Base-by-base conservation (phyloP, 2,797 vertebrate species). In the Macropodus opercularis region DNA sequence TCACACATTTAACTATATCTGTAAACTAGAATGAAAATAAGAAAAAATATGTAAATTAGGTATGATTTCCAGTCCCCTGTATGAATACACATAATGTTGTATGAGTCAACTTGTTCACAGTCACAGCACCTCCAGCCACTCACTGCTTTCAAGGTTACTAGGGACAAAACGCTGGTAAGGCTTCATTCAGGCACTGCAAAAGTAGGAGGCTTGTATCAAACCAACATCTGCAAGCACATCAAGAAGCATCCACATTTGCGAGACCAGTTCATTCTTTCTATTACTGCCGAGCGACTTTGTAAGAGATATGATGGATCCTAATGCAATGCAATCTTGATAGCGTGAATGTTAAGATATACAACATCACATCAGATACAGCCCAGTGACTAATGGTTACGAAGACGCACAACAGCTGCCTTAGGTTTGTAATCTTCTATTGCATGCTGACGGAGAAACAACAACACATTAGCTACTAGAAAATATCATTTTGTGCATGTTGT, bases 211-310 rank as follows among this genome's bases (percentile, higher is more conserved):
- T 55, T 58, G 36, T 69, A 87, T 86, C 80, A 49, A 67, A 70
- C 63, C 48, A 61, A 73, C 73, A 87, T 83, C 80, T 80, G 79
- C 82, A 69, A 75, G 75, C 69, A 63, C 60, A 81, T 77, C 75
- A 67, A 72, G 50, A 84, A 61, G 49, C 50, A 32, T 63, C 66
- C 67, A 62, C 27, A 52, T 67, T 24, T 62, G 47, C 72, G 32
- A 24, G 55, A 61, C 29, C n/a, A 3, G 15, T 43, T 72, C 13
- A 22, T 73, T 67, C 59, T 51, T 55, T 31, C 43, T 32, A 51
- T 58, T 66, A 55, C 40, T 44, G 72, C 69, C 18, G 53, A 68
- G 71, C 53, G 84, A 80, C 79, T 76, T 81, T 61, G 55, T 62
- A 56, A 68, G 51, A 75, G 70, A 83, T 81, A 77, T 79, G 81